Conservation (phyloP, 2,113 vertebrate species). For the Nicator chloris region DNA sequence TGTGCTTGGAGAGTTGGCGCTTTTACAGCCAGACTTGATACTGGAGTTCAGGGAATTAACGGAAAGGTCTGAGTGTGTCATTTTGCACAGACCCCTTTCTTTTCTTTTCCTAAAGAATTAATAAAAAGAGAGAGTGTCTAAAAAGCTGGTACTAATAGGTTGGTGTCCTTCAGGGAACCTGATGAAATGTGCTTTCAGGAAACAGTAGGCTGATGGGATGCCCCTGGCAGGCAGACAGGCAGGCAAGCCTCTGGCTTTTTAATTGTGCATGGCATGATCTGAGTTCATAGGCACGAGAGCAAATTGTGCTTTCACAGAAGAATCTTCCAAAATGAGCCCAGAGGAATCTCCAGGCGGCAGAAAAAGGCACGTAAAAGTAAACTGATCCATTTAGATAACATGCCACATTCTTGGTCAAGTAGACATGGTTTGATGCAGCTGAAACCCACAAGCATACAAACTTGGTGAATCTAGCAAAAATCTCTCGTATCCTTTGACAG, state of each 20-base stretch:
- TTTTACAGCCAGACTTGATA: background rate
- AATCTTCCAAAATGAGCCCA: constrained; percentile 3
- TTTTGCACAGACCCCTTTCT: background rate
- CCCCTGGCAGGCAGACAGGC: background rate
- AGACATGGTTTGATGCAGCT: background rate
- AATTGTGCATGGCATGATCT: background rate
- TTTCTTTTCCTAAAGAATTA: background rate
- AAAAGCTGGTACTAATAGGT: background rate
- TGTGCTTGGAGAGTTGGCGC: background rate
- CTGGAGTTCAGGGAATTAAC: background rate
- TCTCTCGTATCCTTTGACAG: background rate
- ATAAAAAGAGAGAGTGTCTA: background rate
- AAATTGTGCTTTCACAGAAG: background rate
- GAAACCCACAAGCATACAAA: background rate
- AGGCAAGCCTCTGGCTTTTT: background rate
- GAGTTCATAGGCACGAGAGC: background rate
- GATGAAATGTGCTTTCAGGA: background rate
- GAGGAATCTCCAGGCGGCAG: background rate
- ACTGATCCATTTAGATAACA: background rate
- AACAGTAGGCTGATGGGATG: background rate
- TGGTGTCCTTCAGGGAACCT: background rate
- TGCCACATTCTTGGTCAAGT: background rate
- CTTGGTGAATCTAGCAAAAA: background rate
- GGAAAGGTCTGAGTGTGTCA: background rate
- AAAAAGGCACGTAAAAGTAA: constrained; percentile 8